Base-by-base conservation (phyloP, 1,140 invertebrate genomes). In the Amyelois transitella region DNA sequence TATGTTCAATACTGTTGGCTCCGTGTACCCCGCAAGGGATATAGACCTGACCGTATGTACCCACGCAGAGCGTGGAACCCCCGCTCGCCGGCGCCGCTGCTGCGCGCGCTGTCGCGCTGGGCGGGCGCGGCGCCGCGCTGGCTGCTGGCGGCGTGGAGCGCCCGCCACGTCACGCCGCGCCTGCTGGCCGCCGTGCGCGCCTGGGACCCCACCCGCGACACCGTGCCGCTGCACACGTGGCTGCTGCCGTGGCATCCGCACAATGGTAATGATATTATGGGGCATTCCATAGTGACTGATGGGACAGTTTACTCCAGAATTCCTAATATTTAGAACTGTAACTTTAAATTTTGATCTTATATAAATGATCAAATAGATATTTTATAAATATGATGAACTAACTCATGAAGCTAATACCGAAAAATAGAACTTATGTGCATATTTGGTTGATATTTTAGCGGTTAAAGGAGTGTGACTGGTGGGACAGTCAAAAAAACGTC, bases 161-260 rank as follows among this genome's bases (percentile, higher is more conserved):
- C 97, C 51, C 92, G 97, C 64, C 82, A 96, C 6, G 90, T 98
- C 24, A 85, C 97, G 56, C 96, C 96, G 0, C 91, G 92, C 54
- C 80, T 99, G 25, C 91, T 94, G 21, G 74, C 89, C 12, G 96
- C 96, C 65, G 96, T 98, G 0, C 92, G 96, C 43, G 91, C 92
- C 38, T 99, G 98, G 98, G 96, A 99, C 90, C 98, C 98, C 0
- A 89, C 98, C 0, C 95, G 94, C 0, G 98, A 99, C 76, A 95
- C 94, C 0, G 92, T 98, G 52, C 97, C 98, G 1, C 96, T 99
- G 62, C 97, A 99, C 86, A 91, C 93, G 6, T 99, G 98, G 98
- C 93, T 99, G 54, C 94, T 98, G 86, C 98, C 98, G 0, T 99
- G 98, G 98, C 90, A 88, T 49, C 1, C 18, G 0, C 44, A 20